phyloP scores from a whole-genome alignment of 2,888 invertebrate genomes.

The Dasysyrphus tricinctus region DNA sequence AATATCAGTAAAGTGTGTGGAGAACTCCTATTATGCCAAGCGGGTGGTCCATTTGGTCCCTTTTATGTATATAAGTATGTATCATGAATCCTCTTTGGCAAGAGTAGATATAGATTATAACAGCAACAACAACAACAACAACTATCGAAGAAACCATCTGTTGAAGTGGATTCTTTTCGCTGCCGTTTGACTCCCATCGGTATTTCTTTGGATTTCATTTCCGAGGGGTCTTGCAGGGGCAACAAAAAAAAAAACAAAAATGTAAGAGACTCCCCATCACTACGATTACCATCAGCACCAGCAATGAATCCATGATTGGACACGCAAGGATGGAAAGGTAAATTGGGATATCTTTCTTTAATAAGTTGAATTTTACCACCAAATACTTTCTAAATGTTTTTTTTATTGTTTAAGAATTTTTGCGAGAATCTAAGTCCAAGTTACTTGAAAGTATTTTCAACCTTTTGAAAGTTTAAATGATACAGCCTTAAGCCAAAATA shows the following conservation, averaged over 20 bases:
- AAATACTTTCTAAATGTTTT: background rate
- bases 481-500: too few species aligned
- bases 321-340: constrained; percentile 15
- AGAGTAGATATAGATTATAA: constrained; percentile 10
- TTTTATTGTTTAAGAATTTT: background rate
- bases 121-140: background rate
- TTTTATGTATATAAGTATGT: background rate
- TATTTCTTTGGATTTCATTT: constrained; percentile 20
- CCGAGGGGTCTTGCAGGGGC: background rate
- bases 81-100: background rate
- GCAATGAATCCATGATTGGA: constrained; percentile 58
- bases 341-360: background rate
- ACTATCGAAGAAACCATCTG: constrained; percentile 30
- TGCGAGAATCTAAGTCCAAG: background rate
- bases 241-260: too few species aligned
- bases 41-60: constrained; percentile 21
- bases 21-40: constrained; percentile 40
- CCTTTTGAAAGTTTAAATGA: too few species aligned
- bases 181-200: constrained; percentile 22
- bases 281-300: constrained; percentile 22
- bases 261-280: constrained; percentile 2
- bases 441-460: too few species aligned
- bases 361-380: constrained; percentile 14
- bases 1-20: constrained; percentile 23
- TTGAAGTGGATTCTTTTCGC: constrained; percentile 40